Evolutionary conservation across 2,113 vertebrate species (phyloP).

Genomic region (Oplegnathus fasciatus): DNA sequence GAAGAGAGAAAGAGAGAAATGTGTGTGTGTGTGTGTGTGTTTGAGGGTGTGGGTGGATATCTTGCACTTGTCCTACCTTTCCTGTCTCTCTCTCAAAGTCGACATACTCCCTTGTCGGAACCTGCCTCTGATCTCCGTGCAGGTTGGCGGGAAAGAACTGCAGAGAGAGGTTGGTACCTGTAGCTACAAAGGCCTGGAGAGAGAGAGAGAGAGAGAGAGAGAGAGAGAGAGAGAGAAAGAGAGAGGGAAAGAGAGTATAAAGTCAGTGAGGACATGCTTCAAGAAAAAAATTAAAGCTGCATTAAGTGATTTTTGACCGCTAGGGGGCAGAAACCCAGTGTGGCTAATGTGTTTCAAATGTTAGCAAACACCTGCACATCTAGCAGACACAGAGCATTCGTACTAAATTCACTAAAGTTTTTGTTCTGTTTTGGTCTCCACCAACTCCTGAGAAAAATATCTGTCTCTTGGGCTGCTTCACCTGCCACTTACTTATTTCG

Average conservation of each 20-base stretch:
- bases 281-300: neutral
- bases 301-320: neutral
- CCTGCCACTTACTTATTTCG: neutral
- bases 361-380: neutral
- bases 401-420: neutral
- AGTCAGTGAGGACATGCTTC: neutral
- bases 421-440: neutral
- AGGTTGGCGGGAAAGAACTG: conserved; percentile 99
- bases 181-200: conserved; percentile 98
- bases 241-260: neutral
- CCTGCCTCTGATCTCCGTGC: conserved; percentile 96
- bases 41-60: neutral
- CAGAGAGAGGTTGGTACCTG: conserved; percentile 99
- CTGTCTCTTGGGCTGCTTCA: neutral
- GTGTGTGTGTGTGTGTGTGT: conserved; percentile 16
- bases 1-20: neutral
- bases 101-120: conserved; percentile 96
- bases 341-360: too few species aligned
- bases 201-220: neutral
- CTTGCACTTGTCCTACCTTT: conserved; percentile 89
- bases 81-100: conserved; percentile 98
- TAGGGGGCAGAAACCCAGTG: neutral
- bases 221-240: neutral
- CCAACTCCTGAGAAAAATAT: neutral
- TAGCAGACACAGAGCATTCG: neutral